Evolutionary conservation across 2,797 vertebrate genomes (phyloP), one percentile per base, ranked within the genome.

Genomic region (Poeciliopsis presidionis): DNA sequence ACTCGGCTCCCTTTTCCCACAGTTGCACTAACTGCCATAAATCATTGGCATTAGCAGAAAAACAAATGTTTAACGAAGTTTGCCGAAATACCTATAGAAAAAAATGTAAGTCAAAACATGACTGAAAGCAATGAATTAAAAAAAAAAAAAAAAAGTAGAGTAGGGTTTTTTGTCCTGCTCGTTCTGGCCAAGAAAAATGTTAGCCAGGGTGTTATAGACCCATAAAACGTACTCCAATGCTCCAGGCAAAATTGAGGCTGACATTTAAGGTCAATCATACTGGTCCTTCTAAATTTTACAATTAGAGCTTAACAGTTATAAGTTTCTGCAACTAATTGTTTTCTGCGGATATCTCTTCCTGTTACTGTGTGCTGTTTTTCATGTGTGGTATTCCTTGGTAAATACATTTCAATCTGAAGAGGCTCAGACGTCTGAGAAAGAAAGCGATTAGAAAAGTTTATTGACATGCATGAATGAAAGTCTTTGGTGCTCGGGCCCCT

Each of bases 201-300:
- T 88, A 87, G 88, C 91, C 5, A 0, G 16, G 46, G 30, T 69
- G 33, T 76, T 41, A 67, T 14, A 47, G 25, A 36, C 53, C 77
- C 65, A 63, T 74, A 57, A 86, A 89, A 86, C 47, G 73, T 73
- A 84, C 74, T 78, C 75, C 49, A 72, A 77, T 76, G 81, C 86
- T 89, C 80, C 85, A 73, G 69, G 83, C 67, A 25, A 89, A 92
- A 93, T 88, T 85, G 83, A 92, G 73, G n/a, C 74, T 91, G 92
- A 93, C 91, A 80, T 90, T 91, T 84, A 84, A 86, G 90, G 90
- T 92, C 91, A 93, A 92, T 91, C 84, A 84, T 36, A 79, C 88
- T 90, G 89, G 90, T 93, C 90, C 84, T 85, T 90, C 88, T 90
- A 88, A 94, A 90, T 92, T 88, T 83, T 81, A 85, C 87, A 92